Evolutionary conservation across 1,140 invertebrate genomes (phyloP).

Genomic region (Drosophila gunungcola): DNA sequence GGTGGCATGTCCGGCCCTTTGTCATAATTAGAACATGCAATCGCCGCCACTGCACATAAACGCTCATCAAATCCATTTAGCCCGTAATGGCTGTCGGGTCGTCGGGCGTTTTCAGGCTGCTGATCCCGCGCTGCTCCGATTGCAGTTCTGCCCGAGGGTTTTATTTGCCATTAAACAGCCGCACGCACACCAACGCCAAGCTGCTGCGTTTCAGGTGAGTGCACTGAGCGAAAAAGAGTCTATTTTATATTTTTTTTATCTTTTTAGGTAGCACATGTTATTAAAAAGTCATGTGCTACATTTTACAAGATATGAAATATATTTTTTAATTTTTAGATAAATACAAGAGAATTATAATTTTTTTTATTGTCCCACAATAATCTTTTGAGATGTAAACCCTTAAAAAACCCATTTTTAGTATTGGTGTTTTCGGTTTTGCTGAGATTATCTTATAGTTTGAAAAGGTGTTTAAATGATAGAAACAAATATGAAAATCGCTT

Average conservation of each 20-base stretch:
- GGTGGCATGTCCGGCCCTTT: slow-evolving; percentile 18
- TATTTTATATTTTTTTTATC: background rate
- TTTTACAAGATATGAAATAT: too few species aligned
- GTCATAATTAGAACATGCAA: slow-evolving; percentile 67
- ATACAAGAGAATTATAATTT: too few species aligned
- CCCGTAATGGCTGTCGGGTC: slow-evolving; percentile 55
- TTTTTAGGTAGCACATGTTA: too few species aligned
- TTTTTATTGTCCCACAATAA: too few species aligned
- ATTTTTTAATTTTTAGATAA: too few species aligned
- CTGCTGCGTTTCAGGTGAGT: slow-evolving; percentile 38
- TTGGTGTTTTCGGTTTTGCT: too few species aligned
- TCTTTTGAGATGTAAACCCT: too few species aligned
- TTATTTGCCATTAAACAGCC: slow-evolving; percentile 74
- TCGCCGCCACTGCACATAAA: slow-evolving; percentile 57
- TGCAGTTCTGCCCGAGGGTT: slow-evolving; percentile 39
- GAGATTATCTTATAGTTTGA: too few species aligned
- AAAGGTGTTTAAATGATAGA: too few species aligned
- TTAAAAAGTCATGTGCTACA: too few species aligned
- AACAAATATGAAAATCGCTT: too few species aligned
- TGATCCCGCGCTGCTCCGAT: slow-evolving; percentile 13
- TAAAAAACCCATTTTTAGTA: too few species aligned
- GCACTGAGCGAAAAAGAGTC: background rate
- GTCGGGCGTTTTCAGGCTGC: slow-evolving; percentile 41
- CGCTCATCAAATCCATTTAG: slow-evolving; percentile 82
- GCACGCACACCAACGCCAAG: slow-evolving; percentile 48